A percentile compares a stretch with the other conserved stretches of the same genome.
Conservation (phyloP, 2,888 invertebrate genomes). For the Lymantria monacha region DNA sequence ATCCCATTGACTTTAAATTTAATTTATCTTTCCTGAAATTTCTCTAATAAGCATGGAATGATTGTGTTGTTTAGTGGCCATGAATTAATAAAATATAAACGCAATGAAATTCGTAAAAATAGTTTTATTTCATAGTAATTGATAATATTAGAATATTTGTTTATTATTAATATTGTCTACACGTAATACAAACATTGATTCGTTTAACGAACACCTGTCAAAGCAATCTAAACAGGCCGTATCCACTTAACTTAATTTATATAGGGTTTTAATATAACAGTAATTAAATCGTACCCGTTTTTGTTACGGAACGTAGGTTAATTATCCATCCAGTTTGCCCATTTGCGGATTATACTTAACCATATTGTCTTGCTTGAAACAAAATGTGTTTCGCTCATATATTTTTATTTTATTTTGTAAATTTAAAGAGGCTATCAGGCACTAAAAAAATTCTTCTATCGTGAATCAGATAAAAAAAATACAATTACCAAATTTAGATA, state of each 20-base stretch:
- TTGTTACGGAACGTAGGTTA: conserved; percentile 46
- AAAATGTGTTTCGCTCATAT: conserved; percentile 35
- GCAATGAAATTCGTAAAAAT: too few relatives aligned
- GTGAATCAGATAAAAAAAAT: too few relatives aligned
- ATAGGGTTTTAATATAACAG: conserved; percentile 35
- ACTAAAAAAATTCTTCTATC: too few relatives aligned
- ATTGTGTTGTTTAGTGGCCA: too few relatives aligned
- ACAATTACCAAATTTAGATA: too few relatives aligned
- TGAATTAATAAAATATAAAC: too few relatives aligned
- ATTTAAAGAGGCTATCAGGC: too few relatives aligned
- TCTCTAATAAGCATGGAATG: too few relatives aligned
- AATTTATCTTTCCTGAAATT: too few relatives aligned
- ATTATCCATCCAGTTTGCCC: conserved; percentile 44
- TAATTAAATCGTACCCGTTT: conserved; percentile 54
- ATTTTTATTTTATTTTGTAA: conserved; percentile 46
- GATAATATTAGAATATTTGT: not conserved
- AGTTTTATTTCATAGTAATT: too few relatives aligned
- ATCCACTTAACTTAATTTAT: conserved; percentile 46
- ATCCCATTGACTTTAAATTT: too few relatives aligned
- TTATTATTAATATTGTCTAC: not conserved
- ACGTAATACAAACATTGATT: not conserved
- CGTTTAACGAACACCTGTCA: not conserved
- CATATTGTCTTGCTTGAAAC: conserved; percentile 21
- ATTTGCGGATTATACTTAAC: conserved; percentile 40
- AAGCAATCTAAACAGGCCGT: conserved; percentile 31